Conservation (phyloP, 2,113 vertebrate species). For the Spheniscus mendiculus region DNA sequence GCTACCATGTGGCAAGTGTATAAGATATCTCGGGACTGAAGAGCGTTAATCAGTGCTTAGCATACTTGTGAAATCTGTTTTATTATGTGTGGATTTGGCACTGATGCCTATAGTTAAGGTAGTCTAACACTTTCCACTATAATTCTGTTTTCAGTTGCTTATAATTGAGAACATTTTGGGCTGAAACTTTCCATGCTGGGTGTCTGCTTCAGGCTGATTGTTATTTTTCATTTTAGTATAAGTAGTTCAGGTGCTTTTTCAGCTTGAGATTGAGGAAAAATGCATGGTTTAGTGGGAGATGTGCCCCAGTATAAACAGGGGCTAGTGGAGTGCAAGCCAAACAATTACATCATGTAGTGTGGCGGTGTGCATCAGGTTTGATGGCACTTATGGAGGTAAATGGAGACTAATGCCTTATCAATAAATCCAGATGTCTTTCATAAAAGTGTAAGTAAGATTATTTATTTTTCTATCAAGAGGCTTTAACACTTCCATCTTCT, state of each 20-base stretch:
- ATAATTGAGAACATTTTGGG: not conserved
- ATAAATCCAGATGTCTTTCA: not conserved
- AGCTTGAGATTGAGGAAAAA: not conserved
- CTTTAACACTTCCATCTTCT: not conserved
- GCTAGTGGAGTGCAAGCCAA: not conserved
- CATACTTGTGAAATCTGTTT: slow-evolving; percentile 17
- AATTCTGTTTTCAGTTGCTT: slow-evolving; percentile 22
- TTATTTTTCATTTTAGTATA: not conserved
- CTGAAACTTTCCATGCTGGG: not conserved
- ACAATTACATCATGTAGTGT: not conserved
- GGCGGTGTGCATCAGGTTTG: not conserved
- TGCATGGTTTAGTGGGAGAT: not conserved
- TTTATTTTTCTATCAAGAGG: not conserved
- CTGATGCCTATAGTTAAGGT: not conserved
- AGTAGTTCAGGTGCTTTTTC: not conserved
- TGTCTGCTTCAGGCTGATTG: not conserved
- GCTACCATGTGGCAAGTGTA: not conserved
- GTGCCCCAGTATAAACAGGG: not conserved
- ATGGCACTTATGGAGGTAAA: not conserved
- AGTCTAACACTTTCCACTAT: slow-evolving; percentile 38
- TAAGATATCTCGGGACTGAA: not conserved
- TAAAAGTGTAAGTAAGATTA: not conserved
- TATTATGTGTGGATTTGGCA: slow-evolving; percentile 21
- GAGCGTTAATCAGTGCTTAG: not conserved
- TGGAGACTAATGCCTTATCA: not conserved